Conservation (phyloP, 2,113 vertebrate species). For the Callionymus lyra region DNA sequence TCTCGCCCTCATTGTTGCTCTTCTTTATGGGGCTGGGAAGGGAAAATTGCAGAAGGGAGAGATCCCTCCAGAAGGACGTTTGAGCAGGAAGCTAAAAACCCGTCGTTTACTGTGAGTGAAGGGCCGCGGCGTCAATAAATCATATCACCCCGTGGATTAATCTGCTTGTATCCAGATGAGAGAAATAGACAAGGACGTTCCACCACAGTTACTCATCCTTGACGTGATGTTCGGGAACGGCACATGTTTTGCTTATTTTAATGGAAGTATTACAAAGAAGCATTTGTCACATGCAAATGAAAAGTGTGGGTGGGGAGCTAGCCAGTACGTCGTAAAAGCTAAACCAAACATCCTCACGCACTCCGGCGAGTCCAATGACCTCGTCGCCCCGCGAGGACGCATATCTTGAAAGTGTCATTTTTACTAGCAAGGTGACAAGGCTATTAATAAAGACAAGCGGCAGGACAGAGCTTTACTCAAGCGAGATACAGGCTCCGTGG, state of each 20-base stretch:
- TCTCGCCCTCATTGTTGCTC: slow-evolving; percentile 3
- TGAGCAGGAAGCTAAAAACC: slow-evolving; percentile 23
- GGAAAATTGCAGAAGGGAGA: slow-evolving; percentile 12
- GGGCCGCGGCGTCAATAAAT: slow-evolving; percentile 51
- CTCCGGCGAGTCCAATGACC: slow-evolving; percentile 33
- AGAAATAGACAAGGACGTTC: slow-evolving; percentile 50
- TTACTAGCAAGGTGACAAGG: slow-evolving; percentile 27
- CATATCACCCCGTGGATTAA: slow-evolving; percentile 48
- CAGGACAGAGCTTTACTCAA: no score
- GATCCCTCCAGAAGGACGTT: slow-evolving; percentile 18
- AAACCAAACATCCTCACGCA: slow-evolving; percentile 4
- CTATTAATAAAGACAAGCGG: slow-evolving; percentile 35
- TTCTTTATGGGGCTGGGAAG: slow-evolving; percentile 10
- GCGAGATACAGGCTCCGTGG: no score
- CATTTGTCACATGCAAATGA: slow-evolving; percentile 10
- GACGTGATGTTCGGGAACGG: slow-evolving; percentile 6
- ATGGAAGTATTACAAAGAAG: slow-evolving; percentile 31
- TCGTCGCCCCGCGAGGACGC: slow-evolving; percentile 16
- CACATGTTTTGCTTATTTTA: slow-evolving; percentile 13
- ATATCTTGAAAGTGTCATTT: slow-evolving; percentile 42
- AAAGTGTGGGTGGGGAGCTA: no score
- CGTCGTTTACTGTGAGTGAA: slow-evolving; percentile 43
- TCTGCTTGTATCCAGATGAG: slow-evolving; percentile 20
- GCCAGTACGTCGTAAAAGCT: slow-evolving; percentile 3
- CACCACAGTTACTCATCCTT: slow-evolving; percentile 8